Base-by-base conservation (phyloP, 2,888 invertebrate species). In the Catocala nupta region DNA sequence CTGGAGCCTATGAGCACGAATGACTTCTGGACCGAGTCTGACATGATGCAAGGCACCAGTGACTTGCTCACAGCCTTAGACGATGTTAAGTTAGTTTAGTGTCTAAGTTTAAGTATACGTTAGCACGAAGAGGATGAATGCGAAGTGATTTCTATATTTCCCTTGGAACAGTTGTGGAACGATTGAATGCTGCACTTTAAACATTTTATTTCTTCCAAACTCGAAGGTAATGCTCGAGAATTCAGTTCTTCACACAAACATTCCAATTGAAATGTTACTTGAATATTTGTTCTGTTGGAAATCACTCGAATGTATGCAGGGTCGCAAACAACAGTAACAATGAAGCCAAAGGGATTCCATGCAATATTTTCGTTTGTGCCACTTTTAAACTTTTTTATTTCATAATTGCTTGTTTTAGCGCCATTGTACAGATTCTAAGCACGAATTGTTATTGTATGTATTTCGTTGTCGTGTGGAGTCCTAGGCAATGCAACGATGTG, bases 41-140 rank as follows among this genome's bases (percentile, higher is more conserved):
- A 93, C 36, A 84, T 93, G 77, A 73, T 91, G 65, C 89, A 91
- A 63, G 87, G 85, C 57, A 84, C 90, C 5, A 89, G 80, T 73
- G 93, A 91, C 56, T 74, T 93, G 49, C 85, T 92, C 43, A 88
- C 85, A 7, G 92, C 93, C 5, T 90, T 93, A 60, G 92, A 93
- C 71, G 93, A 92, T 67, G 92, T 93, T 55, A 93, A 91, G 78
- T 81, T 93, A 73, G 88, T 73, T 61, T 90, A 89, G 71, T 63
- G 34, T 11, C 34, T 66, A 63, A 49, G 16, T 51, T 63, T 56
- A 54, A 45, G 52, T 57, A 63, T 39, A 56, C 11, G 36, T 10
- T 55, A 57, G 49, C 57, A 60, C 59, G 11, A 48, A 45, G 57
- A 59, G 25, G 50, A 59, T 76, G 70, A 68, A 59, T 78, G 68